phyloP scores from a whole-genome alignment of 2,797 vertebrate species.

The Scyliorhinus canicula region DNA sequence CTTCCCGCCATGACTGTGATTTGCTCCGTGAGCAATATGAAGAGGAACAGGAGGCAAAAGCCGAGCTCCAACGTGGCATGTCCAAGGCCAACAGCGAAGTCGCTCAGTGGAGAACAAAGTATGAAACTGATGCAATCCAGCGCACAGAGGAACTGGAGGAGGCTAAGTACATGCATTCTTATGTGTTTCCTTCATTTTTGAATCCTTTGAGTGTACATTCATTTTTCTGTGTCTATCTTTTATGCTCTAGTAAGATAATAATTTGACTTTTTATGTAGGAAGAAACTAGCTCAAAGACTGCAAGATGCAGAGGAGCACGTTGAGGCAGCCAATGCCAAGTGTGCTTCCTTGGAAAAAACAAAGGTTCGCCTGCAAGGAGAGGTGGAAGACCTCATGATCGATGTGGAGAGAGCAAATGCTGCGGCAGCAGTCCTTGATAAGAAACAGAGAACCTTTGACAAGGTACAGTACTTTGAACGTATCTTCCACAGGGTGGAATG shows the following conservation, averaged over 20 bases:
- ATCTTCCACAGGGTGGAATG: not conserved
- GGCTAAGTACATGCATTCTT: conserved; percentile 52
- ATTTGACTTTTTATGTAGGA: conserved; percentile 53
- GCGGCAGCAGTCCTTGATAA: conserved; percentile 53
- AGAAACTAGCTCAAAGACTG: conserved; percentile 71
- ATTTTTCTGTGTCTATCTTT: too few relatives aligned
- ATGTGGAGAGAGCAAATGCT: conserved; percentile 50
- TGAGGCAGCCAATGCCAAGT: conserved; percentile 61
- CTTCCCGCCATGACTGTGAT: conserved; percentile 71
- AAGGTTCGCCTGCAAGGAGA: conserved; percentile 59
- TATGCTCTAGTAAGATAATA: not conserved
- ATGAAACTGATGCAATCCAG: conserved; percentile 63
- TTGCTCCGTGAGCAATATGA: conserved; percentile 65
- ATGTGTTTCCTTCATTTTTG: not conserved
- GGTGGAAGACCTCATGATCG: conserved; percentile 59
- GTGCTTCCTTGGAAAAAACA: conserved; percentile 57
- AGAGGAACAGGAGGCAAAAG: conserved; percentile 63
- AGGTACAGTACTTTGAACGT: conserved; percentile 45
- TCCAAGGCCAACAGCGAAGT: conserved; percentile 66
- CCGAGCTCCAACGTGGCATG: conserved; percentile 58
- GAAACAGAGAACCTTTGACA: conserved; percentile 59
- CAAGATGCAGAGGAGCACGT: conserved; percentile 74
- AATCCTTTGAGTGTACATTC: not conserved
- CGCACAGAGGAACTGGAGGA: conserved; percentile 62
- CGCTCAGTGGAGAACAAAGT: conserved; percentile 67